A percentile compares a stretch with the other conserved stretches of the same genome.
Evolutionary conservation across 2,113 vertebrate species (phyloP).

Genomic region (Sakesphorus luctuosus): DNA sequence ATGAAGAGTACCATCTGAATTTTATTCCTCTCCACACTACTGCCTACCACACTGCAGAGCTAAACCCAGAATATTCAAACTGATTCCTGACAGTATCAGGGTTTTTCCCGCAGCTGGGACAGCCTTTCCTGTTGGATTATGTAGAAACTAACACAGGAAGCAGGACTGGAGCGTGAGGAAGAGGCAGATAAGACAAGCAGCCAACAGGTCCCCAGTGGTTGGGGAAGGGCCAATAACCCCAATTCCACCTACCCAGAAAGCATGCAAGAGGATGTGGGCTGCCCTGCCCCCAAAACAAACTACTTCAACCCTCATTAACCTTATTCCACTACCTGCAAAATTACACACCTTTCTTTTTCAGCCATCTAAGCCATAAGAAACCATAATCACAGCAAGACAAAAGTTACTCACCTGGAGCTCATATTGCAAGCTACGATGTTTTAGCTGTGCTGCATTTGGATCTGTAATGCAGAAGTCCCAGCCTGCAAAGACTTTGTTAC

Average conservation of each 20-base stretch:
- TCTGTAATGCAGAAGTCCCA: constrained; percentile 98
- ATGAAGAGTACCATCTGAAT: neutral
- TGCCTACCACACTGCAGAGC: neutral
- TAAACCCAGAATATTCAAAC: neutral
- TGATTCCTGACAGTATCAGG: neutral
- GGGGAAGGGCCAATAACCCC: neutral
- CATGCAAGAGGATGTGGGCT: neutral
- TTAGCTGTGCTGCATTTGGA: constrained; percentile 78
- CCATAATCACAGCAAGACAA: neutral
- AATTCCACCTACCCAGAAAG: neutral
- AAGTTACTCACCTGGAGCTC: constrained; percentile 85
- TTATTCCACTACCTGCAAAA: neutral
- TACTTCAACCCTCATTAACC: neutral
- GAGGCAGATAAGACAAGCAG: neutral
- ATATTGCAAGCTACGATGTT: constrained; percentile 86
- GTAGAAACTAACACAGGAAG: constrained; percentile 37
- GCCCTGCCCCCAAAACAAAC: neutral
- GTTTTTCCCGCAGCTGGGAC: neutral
- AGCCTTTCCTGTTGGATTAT: constrained; percentile 8
- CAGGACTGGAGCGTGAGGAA: neutral
- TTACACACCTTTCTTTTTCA: neutral
- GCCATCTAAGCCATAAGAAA: neutral
- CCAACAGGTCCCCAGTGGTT: neutral
- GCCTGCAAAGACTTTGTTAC: constrained; percentile 95
- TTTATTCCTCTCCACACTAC: neutral